These are phyloP conservation scores for Accipiter cooperii DNA, from an alignment of 2,113 vertebrate species.

Conservation along the genomic window DNA sequence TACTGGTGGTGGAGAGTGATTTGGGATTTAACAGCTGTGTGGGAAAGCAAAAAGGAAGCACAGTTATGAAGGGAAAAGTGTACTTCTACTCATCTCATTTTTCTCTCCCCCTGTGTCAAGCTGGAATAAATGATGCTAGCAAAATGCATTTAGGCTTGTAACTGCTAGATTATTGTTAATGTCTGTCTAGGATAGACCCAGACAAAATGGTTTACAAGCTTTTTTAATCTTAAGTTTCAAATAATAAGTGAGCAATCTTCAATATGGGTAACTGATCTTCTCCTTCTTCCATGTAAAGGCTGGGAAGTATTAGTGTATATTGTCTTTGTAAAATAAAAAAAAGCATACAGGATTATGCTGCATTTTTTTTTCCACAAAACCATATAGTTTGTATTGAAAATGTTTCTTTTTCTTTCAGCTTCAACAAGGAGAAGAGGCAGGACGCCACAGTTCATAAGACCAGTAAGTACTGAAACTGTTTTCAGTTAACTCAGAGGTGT, in stretches of 20 bases:
- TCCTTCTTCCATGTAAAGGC: neutral
- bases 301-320: neutral
- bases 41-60: neutral
- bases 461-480: conserved; percentile 28
- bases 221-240: neutral
- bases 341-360: neutral
- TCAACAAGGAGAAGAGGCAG: conserved; percentile 1
- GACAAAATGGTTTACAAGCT: neutral
- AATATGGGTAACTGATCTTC: neutral
- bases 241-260: neutral
- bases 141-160: neutral
- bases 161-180: neutral
- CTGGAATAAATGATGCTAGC: neutral
- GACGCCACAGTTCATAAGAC: conserved; percentile 14
- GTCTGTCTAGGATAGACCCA: neutral
- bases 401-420: conserved; percentile 19
- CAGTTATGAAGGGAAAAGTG: neutral
- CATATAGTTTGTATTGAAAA: neutral
- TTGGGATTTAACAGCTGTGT: neutral
- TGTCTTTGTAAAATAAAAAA: neutral
- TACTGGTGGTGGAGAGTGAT: neutral
- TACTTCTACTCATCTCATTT: neutral
- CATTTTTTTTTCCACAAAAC: neutral
- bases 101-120: neutral
- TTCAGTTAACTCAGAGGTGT: neutral